Conservation (phyloP, 2,113 vertebrate genomes). For the Taxidea taxus region DNA sequence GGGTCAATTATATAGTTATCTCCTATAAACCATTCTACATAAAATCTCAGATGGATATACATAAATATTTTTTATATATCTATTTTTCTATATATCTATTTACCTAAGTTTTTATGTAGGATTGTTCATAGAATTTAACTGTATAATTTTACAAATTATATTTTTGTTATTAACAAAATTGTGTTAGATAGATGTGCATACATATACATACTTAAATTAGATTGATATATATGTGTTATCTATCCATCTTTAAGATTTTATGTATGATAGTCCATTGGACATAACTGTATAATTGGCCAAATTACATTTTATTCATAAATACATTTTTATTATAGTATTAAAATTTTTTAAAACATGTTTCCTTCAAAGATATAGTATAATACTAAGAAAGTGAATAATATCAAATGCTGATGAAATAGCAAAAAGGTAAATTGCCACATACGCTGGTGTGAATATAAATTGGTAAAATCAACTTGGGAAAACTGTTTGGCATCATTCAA, state of each 20-base stretch:
- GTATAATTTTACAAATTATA: neutral
- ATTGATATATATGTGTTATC: neutral
- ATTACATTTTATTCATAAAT: neutral
- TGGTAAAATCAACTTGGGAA: neutral
- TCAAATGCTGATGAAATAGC: neutral
- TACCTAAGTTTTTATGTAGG: neutral
- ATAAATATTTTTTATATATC: neutral
- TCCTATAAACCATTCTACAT: neutral
- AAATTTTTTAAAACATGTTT: neutral
- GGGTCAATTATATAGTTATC: neutral
- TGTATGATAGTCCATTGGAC: neutral
- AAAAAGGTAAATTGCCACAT: neutral
- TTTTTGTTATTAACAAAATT: neutral
- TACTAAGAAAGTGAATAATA: neutral
- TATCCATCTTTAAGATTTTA: neutral
- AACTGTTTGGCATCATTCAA: neutral
- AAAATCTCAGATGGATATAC: neutral
- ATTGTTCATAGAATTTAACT: neutral
- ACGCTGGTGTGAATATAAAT: neutral
- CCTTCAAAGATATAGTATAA: neutral
- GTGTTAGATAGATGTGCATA: neutral
- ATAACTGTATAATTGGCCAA: neutral
- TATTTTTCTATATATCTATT: neutral
- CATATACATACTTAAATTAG: neutral
- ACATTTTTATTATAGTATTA: neutral